phyloP scores from a whole-genome alignment of 2,797 vertebrate genomes.

The Ataeniobius toweri region DNA sequence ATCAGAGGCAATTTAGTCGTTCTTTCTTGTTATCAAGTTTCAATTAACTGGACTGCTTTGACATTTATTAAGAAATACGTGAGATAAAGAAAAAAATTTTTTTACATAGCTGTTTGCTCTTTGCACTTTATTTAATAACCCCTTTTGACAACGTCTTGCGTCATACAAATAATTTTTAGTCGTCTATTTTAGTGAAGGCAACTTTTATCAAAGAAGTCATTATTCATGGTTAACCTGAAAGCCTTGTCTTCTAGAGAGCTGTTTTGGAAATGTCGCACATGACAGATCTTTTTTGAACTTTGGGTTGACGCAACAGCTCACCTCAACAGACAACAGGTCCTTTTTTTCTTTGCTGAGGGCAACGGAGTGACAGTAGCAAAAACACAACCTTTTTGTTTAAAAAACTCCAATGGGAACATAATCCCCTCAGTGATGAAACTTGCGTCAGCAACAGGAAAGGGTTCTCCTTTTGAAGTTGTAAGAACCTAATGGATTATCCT shows the following conservation, averaged over 20 bases:
- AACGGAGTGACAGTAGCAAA: slow-evolving; percentile 25
- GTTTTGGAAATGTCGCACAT: slow-evolving; percentile 53
- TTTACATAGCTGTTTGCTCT: not conserved
- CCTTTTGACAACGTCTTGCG: slow-evolving; percentile 2
- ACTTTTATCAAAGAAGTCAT: slow-evolving; percentile 39
- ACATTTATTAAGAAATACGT: not conserved
- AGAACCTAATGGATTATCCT: slow-evolving; percentile 18
- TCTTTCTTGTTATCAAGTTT: not conserved
- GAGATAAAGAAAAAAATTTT: too few species aligned
- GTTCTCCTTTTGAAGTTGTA: slow-evolving; percentile 19
- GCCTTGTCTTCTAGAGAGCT: slow-evolving; percentile 37
- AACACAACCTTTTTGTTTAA: slow-evolving; percentile 16
- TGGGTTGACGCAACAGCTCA: slow-evolving; percentile 32
- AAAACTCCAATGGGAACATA: slow-evolving; percentile 24
- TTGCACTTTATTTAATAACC: not conserved
- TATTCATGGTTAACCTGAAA: slow-evolving; percentile 52
- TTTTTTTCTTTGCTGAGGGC: slow-evolving; percentile 27
- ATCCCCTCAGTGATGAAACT: slow-evolving; percentile 33
- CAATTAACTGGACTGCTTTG: not conserved
- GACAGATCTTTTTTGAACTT: slow-evolving; percentile 21
- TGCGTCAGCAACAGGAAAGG: slow-evolving; percentile 8
- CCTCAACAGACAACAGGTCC: slow-evolving; percentile 10
- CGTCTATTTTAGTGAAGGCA: slow-evolving; percentile 18
- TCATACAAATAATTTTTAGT: slow-evolving; percentile 16
- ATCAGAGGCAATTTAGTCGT: not conserved